Conservation (phyloP, 2,888 invertebrate genomes). For the Bimastos eiseni region DNA sequence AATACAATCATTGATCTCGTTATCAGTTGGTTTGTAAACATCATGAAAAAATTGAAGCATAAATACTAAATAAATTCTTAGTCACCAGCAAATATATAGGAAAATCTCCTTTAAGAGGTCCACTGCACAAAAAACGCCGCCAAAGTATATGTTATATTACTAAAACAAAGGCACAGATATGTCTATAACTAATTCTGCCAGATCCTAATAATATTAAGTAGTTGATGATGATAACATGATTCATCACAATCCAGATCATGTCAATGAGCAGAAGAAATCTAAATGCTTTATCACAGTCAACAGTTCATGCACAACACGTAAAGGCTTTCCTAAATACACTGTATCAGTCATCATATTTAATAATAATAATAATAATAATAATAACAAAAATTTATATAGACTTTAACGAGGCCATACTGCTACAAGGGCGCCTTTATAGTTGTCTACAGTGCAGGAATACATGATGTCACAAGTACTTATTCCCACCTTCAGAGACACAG, state of each 20-base stretch:
- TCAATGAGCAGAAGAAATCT: neutral
- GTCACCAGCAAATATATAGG: neutral
- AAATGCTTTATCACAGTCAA: neutral
- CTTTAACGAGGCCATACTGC: no score
- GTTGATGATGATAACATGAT: no score
- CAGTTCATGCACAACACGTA: neutral
- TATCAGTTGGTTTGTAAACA: neutral
- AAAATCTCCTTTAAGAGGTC: neutral
- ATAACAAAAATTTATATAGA: no score
- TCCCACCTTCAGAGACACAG: slow-evolving; percentile 82
- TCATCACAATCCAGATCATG: neutral
- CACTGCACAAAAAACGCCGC: neutral
- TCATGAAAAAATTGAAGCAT: neutral
- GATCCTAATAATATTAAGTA: neutral
- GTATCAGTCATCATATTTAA: no score
- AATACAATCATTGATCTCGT: neutral
- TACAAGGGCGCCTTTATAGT: no score
- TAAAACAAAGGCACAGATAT: no score
- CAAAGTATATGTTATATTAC: neutral
- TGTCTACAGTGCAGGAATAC: neutral
- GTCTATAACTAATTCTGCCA: neutral
- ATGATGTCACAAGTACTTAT: neutral
- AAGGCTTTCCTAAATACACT: neutral
- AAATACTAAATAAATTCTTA: neutral
- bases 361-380: no score